Base-by-base conservation (phyloP, 2,888 invertebrate species). In the Mamestra brassicae region DNA sequence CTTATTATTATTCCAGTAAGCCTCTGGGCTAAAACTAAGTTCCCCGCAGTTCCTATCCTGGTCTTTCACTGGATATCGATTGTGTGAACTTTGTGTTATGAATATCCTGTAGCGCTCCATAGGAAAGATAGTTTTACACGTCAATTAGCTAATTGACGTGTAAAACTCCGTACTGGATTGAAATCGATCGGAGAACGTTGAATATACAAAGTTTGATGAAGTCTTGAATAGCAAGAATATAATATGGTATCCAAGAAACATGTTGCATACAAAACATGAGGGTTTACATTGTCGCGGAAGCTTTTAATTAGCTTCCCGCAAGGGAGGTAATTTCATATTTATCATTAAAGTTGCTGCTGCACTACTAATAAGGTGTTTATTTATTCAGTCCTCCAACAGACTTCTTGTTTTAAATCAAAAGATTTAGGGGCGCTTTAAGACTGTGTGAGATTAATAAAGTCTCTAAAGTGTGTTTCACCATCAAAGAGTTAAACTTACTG, bases 231-330 rank as follows among this genome's bases (percentile, higher is more conserved):
- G 36, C 36, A 4, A 38, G 11, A 65, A 4, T 26, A 26, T 55
- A 26, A 66, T 42, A 50, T 15, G 50, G 10, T 36, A 36, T 47
- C 50, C 26, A 15, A 42, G 26, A 57, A 38, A 11, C 36, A 73
- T 26, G 13, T 47, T 26, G 26, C 36, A 36, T 17, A 45, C 11
- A 55, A 5, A 45, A 11, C 42, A 54, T 11, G n/a, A 45, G 11
- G 3, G 34, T 57, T 8, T 26, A 11, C n/a, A 42, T 13, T 54
- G 4, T 8, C n/a, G 7, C 34, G 13, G n/a, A 10, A 71, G 57
- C 26, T 55, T 69, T 36, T 72, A 26, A 72, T 55, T 47, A 55
- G 15, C n/a, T 69, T 38, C 8, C 8, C 13, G 7, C 50, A 34
- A 26, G 4, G 0, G 34, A 11, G 11, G 3, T 38, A 5, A 55